Evolutionary conservation across 2,797 vertebrate species (phyloP).

Genomic region (Sarcophilus harrisii): DNA sequence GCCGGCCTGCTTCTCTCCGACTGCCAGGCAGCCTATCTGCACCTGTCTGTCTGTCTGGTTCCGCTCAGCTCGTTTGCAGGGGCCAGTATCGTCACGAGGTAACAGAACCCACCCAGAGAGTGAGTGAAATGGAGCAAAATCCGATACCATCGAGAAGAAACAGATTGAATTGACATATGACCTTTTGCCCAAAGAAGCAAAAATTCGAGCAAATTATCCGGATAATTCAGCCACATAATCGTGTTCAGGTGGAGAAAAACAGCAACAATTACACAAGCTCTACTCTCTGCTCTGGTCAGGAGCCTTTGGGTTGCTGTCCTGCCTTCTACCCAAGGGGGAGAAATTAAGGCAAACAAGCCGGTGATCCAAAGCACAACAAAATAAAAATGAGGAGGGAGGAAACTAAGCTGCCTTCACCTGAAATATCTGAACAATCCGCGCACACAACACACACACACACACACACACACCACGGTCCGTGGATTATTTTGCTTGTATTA

Average conservation of each 20-base stretch:
- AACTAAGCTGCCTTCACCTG: background rate
- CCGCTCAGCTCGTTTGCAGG: background rate
- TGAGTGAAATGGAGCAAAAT: conserved; percentile 36
- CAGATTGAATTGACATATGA: conserved; percentile 29
- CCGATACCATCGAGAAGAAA: conserved; percentile 45
- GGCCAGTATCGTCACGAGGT: background rate
- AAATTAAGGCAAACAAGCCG: background rate
- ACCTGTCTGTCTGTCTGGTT: background rate
- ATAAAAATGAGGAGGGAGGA: background rate
- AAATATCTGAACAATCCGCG: background rate
- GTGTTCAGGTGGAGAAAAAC: background rate
- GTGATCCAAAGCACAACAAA: background rate
- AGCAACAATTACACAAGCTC: background rate
- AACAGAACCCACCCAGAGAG: background rate
- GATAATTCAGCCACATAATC: conserved; percentile 42
- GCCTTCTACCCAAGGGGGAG: background rate
- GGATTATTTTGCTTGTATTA: conserved; percentile 27
- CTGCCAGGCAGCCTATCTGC: background rate
- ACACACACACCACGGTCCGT: background rate
- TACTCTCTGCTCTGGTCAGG: background rate
- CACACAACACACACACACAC: background rate
- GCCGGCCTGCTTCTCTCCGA: background rate
- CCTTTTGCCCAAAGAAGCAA: conserved; percentile 22
- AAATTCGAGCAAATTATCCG: background rate
- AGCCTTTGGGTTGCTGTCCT: background rate